A percentile compares a stretch with the other conserved stretches of the same genome.
Conservation (phyloP, 2,113 vertebrate species). For the Odocoileus hemionus region DNA sequence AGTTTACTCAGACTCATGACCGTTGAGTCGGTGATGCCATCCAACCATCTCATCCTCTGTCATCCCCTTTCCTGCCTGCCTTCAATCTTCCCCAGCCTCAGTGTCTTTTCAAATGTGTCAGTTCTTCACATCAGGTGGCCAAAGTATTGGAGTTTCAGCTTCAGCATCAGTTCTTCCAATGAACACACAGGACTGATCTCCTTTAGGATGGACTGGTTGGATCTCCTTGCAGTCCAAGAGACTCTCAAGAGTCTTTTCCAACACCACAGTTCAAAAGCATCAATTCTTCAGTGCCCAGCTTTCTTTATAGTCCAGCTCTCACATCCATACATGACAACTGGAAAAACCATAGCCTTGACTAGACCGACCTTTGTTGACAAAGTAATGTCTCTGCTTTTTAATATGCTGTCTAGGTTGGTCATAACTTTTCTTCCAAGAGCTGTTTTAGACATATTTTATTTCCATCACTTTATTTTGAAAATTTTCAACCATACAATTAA, state of each 20-base stretch:
- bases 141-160: background rate
- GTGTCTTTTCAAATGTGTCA: background rate
- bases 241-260: background rate
- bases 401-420: background rate
- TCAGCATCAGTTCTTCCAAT: background rate
- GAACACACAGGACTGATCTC: background rate
- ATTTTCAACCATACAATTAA: background rate
- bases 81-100: background rate
- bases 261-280: background rate
- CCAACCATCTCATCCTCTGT: background rate
- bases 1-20: background rate
- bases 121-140: background rate
- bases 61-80: accelerated
- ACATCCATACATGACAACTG: background rate
- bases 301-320: background rate
- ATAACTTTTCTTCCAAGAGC: background rate
- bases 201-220: background rate
- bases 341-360: background rate
- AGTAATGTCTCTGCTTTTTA: background rate
- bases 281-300: background rate
- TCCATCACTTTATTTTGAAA: background rate
- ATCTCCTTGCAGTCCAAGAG: background rate
- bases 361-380: background rate
- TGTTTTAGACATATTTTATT: background rate
- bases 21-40: background rate